Evolutionary conservation across 1,140 invertebrate genomes (phyloP), one percentile per base, ranked within the genome.

Genomic region (Oncopodura yosiiana): DNA sequence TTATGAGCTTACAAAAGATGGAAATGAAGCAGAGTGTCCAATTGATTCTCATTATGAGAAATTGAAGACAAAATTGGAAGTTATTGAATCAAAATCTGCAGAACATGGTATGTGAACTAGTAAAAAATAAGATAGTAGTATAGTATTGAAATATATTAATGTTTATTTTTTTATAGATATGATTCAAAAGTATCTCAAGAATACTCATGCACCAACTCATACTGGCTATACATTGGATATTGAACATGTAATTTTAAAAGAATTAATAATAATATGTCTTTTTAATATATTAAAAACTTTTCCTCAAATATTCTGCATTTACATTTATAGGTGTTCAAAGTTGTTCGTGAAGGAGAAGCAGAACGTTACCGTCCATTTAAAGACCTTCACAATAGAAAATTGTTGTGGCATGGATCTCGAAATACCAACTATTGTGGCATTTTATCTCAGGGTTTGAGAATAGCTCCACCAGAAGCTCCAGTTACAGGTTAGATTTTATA

Each of bases 331-430:
- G 19, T 85, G 1, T 93, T 86, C 65, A 82, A 81, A 67, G 77
- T 92, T 11, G 77, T 79, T 8, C 77, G 90, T 42, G 71, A 82
- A 49, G 87, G 85, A 0, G 91, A 94, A 73, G 77, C 82, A 3
- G 81, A 83, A 60, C 77, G 86, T 4, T 94, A 74, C 70, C 87
- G 86, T 67, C 83, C 84, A 11, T 92, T 89, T 67, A 81, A 78
- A 56, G 83, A 89, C 62, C 67, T 94, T 6, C 79, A 78, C 43
- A 98, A 98, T 69, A 78, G 81, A 43, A 84, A 88, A 66, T 74
- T 99, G 14, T 73, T 98, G 24, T 99, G 94, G 94, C 95, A 99
- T 70, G 94, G 94, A 49, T 96, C 93, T 12, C 77, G 94, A 48
- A 73, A 82, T 6, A 94, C 93, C 1, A 99, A 99, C 73, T 98